Base-by-base conservation (phyloP, 2,113 vertebrate genomes). In the Pyrgilauda ruficollis region DNA sequence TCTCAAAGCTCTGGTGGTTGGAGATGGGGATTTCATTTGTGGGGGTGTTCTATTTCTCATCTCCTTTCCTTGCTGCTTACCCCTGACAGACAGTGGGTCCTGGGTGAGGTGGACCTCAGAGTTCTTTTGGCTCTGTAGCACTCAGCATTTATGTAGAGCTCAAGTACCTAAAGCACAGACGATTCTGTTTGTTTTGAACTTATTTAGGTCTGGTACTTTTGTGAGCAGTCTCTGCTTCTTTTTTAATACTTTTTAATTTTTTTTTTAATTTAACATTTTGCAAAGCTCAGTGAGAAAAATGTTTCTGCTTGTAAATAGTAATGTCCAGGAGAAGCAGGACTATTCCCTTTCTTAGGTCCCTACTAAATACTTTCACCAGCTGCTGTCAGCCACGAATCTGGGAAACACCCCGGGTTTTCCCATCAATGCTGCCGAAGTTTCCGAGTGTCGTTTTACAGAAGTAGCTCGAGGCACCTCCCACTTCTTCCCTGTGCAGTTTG, bases 31-130 rank as follows among this genome's bases (percentile, higher is more conserved):
- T 41, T 41, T 41, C 35, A 26, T 94, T 92, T 93, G 68, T 84
- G 52, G 52, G 69, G 86, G 89, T 70, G 64, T 81, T 89, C 68
- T 87, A 62, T 55, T 95, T 90, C 76, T 86, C 52, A 84, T 92
- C 92, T 87, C 49, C 53, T 90, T 84, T 50, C 33, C 80, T 81
- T 90, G 72, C 61, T 77, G 6, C 63, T 94, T 53, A 30, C n/a
- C 47, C 35, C 72, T 88, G 75, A 39, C 88, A 84, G 46, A 52
- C 46, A 16, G 46, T 10, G 79, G 7, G 27, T 86, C 68, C 83
- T 81, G 76, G 43, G 27, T 28, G 49, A 22, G 39, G 8, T 5
- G 53, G 37, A 82, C 47, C 81, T 84, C 39, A 14, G 74, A 35
- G 15, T 19, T 11, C 61, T 66, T 56, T 24, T 28, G 70, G 10